Percentiles rank a stretch among this genome's conserved stretches.
Evolutionary conservation across 2,888 invertebrate genomes (phyloP).

Genomic region (Sepioteuthis lessoniana): DNA sequence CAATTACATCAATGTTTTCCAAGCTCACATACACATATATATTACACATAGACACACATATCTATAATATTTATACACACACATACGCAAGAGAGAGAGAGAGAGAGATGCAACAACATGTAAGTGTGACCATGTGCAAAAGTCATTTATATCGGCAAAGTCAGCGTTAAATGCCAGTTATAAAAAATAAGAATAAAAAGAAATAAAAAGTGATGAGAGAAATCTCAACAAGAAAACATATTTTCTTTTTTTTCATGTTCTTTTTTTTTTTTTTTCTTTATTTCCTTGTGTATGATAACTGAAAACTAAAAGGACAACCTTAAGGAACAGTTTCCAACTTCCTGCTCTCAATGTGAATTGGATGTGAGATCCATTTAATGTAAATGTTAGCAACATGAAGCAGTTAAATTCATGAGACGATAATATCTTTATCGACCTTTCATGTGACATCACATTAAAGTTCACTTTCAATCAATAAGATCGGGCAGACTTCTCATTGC

Average conservation of each 20-base stretch:
- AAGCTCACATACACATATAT: too few relatives aligned
- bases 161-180: not conserved
- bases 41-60: too few relatives aligned
- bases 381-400: not conserved
- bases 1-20: too few relatives aligned
- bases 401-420: constrained; percentile 33
- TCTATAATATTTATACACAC: too few relatives aligned
- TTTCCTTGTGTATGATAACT: not conserved
- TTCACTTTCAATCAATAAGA: constrained; percentile 33
- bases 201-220: too few relatives aligned
- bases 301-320: not conserved
- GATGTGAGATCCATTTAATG: not conserved
- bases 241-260: not conserved
- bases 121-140: not conserved
- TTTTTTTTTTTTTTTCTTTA: not conserved
- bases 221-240: too few relatives aligned
- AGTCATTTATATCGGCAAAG: not conserved
- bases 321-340: constrained; percentile 12
- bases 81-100: not conserved
- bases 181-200: not conserved
- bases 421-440: constrained; percentile 33
- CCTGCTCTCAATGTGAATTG: constrained; percentile 12
- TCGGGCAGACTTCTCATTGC: constrained; percentile 2
- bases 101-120: not conserved
- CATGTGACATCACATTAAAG: constrained; percentile 23